These are phyloP conservation scores for Phacellophora camtschatica DNA, from an alignment of 30 jellyfish, hydroid and myxozoan genomes.

Conservation along the genomic window DNA sequence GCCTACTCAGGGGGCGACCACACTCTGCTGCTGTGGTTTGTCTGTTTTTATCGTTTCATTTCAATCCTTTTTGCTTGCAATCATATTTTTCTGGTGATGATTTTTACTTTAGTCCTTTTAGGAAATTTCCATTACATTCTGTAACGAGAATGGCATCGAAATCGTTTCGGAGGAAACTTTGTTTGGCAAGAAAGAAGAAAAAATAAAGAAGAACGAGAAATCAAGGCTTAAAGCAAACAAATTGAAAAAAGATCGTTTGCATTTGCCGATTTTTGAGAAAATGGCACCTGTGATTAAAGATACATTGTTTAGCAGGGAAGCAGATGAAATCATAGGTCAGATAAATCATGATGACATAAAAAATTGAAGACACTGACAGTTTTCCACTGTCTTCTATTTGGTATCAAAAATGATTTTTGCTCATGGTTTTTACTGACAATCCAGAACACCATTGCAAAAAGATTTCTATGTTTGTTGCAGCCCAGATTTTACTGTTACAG, in stretches of 20 bases:
- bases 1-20: no score
- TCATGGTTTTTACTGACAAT: slow-evolving; percentile 19
- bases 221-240: neutral
- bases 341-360: slow-evolving; percentile 10
- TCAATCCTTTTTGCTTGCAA: no score
- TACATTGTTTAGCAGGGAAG: slow-evolving; percentile 21
- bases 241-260: neutral
- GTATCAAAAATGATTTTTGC: slow-evolving; percentile 26
- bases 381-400: neutral
- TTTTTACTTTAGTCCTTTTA: no score
- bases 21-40: no score
- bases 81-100: no score
- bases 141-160: slow-evolving; percentile 19
- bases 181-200: slow-evolving; percentile 17
- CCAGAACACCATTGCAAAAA: slow-evolving; percentile 46
- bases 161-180: slow-evolving; percentile 18
- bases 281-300: slow-evolving; percentile 19
- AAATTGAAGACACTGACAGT: slow-evolving; percentile 18
- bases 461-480: neutral
- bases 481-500: slow-evolving; percentile 22
- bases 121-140: no score
- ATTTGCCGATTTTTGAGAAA: slow-evolving; percentile 3
- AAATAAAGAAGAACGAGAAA: neutral
- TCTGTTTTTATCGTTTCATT: no score
- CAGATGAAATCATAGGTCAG: slow-evolving; percentile 35